Percentiles rank a stretch among this genome's conserved stretches.
Evolutionary conservation across 2,888 invertebrate species (phyloP).

Genomic region (Bombyx huttoni): DNA sequence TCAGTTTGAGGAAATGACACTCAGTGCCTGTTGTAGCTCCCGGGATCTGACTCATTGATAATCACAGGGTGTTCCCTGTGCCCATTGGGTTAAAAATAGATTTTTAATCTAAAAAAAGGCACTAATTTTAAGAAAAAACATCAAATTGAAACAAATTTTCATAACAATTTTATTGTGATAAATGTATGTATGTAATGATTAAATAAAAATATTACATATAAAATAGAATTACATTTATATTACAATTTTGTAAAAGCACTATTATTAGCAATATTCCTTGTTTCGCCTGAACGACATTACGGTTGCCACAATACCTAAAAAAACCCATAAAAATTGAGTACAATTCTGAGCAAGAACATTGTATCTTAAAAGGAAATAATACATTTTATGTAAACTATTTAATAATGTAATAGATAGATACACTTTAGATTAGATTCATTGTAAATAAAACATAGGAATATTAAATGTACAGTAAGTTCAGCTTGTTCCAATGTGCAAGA

Average conservation of each 20-base stretch:
- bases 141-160: slow-evolving; percentile 48
- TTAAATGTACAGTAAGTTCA: too few relatives aligned
- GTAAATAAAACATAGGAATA: too few relatives aligned
- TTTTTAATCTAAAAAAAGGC: too few relatives aligned
- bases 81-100: too few relatives aligned
- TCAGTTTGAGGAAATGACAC: too few relatives aligned
- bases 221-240: slow-evolving; percentile 14
- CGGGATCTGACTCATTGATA: too few relatives aligned
- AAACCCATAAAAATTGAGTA: neutral
- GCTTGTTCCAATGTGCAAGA: too few relatives aligned
- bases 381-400: neutral
- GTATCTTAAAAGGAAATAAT: neutral
- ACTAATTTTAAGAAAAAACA: slow-evolving; percentile 19
- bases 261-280: neutral
- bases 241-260: slow-evolving; percentile 19
- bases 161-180: slow-evolving; percentile 66
- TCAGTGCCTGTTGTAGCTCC: too few relatives aligned
- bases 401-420: neutral
- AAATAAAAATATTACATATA: slow-evolving; percentile 42
- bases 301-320: neutral
- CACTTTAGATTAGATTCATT: too few relatives aligned
- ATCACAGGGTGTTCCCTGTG: too few relatives aligned
- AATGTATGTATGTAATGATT: slow-evolving; percentile 38
- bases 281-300: neutral
- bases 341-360: neutral